Percentiles rank a stretch among this genome's conserved stretches.
Evolutionary conservation across 2,113 vertebrate genomes (phyloP).

Genomic region (Sarotherodon lohbergeri): DNA sequence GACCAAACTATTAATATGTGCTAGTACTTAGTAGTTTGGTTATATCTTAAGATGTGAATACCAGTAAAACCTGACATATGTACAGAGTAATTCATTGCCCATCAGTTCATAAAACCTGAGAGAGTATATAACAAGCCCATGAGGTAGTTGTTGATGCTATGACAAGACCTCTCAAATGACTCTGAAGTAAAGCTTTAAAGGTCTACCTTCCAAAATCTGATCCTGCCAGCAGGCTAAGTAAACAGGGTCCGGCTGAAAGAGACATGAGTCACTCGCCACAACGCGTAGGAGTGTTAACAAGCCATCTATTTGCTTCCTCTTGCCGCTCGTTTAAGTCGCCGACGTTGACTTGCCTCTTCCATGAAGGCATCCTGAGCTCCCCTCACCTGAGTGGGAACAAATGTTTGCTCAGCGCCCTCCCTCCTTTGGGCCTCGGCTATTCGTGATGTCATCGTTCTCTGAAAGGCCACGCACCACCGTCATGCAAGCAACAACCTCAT

Average conservation of each 20-base stretch:
- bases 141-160: constrained; percentile 20
- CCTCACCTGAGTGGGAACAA: constrained; percentile 35
- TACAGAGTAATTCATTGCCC: background rate
- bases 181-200: constrained; percentile 5
- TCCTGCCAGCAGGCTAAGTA: constrained; percentile 15
- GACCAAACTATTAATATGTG: background rate
- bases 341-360: background rate
- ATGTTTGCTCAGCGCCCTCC: constrained; percentile 31
- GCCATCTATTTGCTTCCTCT: constrained; percentile 16
- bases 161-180: constrained; percentile 13
- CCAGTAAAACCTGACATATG: background rate
- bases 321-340: constrained; percentile 25
- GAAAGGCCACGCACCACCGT: background rate
- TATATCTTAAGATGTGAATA: background rate
- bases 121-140: background rate
- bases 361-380: constrained; percentile 12
- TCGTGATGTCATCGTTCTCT: constrained; percentile 35
- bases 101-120: background rate
- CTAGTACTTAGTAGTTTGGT: background rate
- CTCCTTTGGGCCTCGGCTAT: background rate
- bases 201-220: constrained; percentile 28
- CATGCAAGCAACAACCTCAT: background rate
- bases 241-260: constrained; percentile 17
- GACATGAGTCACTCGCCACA: constrained; percentile 30
- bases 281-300: background rate